Conservation (phyloP, 2,113 vertebrate species). For the Cyanoliseus patagonus region DNA sequence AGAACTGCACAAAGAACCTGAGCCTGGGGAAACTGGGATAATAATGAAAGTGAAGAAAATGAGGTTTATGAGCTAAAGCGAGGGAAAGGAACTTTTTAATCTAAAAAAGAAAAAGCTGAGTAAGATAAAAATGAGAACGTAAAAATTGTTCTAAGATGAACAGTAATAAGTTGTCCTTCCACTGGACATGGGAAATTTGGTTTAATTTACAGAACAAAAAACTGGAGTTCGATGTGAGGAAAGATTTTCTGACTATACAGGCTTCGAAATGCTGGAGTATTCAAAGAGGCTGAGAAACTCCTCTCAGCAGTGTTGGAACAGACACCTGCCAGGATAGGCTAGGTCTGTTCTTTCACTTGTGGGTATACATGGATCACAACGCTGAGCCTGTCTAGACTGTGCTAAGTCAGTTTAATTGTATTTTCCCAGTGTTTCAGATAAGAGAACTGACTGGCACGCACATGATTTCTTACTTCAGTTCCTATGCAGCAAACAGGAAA, state of each 20-base stretch:
- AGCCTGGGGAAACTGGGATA: background rate
- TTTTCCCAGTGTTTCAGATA: conserved; percentile 37
- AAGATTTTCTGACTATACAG: background rate
- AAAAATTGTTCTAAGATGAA: background rate
- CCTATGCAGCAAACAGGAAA: conserved; percentile 63
- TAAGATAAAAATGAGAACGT: background rate
- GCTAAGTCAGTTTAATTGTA: conserved; percentile 46
- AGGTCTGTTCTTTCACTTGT: background rate
- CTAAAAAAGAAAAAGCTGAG: background rate
- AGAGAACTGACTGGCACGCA: conserved; percentile 22
- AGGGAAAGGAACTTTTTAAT: background rate
- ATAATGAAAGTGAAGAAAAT: background rate
- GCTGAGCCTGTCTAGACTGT: background rate
- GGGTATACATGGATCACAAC: background rate
- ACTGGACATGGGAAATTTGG: background rate
- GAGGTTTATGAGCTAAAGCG: background rate
- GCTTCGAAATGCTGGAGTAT: background rate
- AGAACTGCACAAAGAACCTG: background rate
- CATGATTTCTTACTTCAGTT: conserved; percentile 62
- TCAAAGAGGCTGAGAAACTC: background rate
- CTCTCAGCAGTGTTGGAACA: background rate
- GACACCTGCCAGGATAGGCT: background rate
- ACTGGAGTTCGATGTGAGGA: background rate
- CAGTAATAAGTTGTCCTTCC: background rate
- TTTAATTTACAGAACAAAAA: background rate